These are phyloP conservation scores for Drosophila barbarae DNA, from an alignment of 2,888 invertebrate genomes.

Conservation along the genomic window DNA sequence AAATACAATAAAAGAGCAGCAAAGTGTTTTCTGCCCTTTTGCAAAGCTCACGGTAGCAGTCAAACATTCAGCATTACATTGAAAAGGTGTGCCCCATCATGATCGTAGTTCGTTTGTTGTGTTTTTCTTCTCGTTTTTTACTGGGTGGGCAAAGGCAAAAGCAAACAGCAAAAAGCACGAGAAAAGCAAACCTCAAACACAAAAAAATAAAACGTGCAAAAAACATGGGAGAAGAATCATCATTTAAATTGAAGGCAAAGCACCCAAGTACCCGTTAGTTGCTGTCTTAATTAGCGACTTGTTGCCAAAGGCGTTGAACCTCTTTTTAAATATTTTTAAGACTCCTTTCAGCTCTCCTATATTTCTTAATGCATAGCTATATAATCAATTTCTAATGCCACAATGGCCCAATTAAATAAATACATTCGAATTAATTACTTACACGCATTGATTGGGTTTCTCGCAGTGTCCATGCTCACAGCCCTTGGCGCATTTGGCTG, in stretches of 20 bases:
- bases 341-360: neutral
- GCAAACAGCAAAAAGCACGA: constrained; percentile 32
- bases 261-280: constrained; percentile 33
- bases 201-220: constrained; percentile 48
- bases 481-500: constrained; percentile 95
- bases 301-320: constrained; percentile 4
- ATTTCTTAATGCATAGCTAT: neutral
- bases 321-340: neutral
- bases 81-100: constrained; percentile 47
- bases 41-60: constrained; percentile 42
- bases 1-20: constrained; percentile 32
- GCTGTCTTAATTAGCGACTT: constrained; percentile 15
- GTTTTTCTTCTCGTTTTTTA: constrained; percentile 26
- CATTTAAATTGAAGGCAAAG: constrained; percentile 28
- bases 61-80: constrained; percentile 39
- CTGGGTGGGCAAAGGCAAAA: constrained; percentile 36
- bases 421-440: constrained; percentile 82
- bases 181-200: constrained; percentile 53
- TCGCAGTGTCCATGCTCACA: constrained; percentile 97
- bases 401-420: constrained; percentile 25
- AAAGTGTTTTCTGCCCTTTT: constrained; percentile 47
- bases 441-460: constrained; percentile 97
- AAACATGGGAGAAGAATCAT: constrained; percentile 26
- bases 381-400: neutral
- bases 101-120: constrained; percentile 15